A percentile compares a stretch with the other conserved stretches of the same genome.
Evolutionary conservation across 2,113 vertebrate species (phyloP).

Genomic region (Scomber scombrus): DNA sequence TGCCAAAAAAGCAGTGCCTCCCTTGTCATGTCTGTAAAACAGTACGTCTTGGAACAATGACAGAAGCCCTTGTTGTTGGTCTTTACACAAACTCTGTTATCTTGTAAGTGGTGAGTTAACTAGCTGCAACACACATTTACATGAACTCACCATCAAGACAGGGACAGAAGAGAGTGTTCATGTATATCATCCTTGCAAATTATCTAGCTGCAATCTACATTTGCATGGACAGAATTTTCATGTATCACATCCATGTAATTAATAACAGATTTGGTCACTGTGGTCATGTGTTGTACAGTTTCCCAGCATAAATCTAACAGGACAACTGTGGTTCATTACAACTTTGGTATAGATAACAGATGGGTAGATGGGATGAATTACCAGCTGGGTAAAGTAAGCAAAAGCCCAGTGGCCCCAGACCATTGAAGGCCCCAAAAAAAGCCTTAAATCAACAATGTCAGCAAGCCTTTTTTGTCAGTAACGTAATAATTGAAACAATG

Average conservation of each 20-base stretch:
- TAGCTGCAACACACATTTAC: neutral
- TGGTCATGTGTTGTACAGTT: too few relatives aligned
- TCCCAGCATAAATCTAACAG: too few relatives aligned
- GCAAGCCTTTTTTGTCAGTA: too few relatives aligned
- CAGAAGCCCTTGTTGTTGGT: neutral
- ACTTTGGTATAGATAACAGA: neutral
- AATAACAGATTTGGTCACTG: neutral
- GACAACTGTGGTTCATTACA: too few relatives aligned
- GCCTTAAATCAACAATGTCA: too few relatives aligned
- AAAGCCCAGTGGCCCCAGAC: neutral
- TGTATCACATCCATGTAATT: neutral
- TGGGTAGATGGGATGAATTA: too few relatives aligned
- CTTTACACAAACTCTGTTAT: neutral
- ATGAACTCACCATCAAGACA: neutral
- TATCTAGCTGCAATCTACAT: slow-evolving; percentile 16
- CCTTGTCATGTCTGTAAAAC: neutral
- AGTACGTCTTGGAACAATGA: neutral
- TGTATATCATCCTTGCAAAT: too few relatives aligned
- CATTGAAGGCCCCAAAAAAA: too few relatives aligned
- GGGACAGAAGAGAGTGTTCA: too few relatives aligned
- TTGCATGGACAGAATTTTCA: neutral
- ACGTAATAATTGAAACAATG: too few relatives aligned
- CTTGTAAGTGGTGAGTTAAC: neutral
- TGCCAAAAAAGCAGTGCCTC: neutral
- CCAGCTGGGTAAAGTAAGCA: neutral